Conservation (phyloP, 2,113 vertebrate genomes). For the Clarias macrocephalus region DNA sequence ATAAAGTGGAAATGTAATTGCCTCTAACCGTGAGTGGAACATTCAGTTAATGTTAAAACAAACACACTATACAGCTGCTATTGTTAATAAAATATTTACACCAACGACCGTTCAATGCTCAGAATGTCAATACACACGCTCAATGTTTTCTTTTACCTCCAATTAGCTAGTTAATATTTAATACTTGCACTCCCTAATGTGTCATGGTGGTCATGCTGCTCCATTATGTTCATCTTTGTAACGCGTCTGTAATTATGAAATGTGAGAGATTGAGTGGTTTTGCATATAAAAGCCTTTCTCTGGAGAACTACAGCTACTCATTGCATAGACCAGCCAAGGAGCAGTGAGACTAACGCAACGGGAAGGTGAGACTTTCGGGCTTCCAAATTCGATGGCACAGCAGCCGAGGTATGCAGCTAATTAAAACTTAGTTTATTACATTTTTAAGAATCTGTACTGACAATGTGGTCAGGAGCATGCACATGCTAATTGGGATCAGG, state of each 20-base stretch:
- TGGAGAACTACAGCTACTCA: neutral
- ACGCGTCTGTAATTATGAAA: neutral
- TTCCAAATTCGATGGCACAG: neutral
- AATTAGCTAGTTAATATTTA: neutral
- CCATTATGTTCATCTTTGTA: neutral
- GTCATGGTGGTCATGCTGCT: neutral
- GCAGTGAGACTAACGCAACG: neutral
- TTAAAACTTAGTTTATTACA: slow-evolving; percentile 31
- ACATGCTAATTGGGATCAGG: slow-evolving; percentile 39
- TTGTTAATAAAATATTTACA: neutral
- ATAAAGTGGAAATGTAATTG: no score
- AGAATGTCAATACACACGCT: neutral
- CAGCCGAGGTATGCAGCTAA: slow-evolving; percentile 3
- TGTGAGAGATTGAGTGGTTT: neutral
- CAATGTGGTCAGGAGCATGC: neutral
- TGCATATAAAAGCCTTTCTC: neutral
- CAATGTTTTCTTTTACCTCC: neutral
- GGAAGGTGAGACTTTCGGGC: neutral
- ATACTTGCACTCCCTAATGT: neutral
- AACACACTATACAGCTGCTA: neutral
- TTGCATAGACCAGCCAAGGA: neutral
- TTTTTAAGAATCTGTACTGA: slow-evolving; percentile 5
- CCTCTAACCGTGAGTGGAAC: no score
- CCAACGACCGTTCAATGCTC: neutral
- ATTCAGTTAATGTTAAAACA: neutral